Percentiles rank a stretch among this genome's conserved stretches.
phyloP scores from a whole-genome alignment of 2,113 vertebrate species.

The Pao palembangensis region DNA sequence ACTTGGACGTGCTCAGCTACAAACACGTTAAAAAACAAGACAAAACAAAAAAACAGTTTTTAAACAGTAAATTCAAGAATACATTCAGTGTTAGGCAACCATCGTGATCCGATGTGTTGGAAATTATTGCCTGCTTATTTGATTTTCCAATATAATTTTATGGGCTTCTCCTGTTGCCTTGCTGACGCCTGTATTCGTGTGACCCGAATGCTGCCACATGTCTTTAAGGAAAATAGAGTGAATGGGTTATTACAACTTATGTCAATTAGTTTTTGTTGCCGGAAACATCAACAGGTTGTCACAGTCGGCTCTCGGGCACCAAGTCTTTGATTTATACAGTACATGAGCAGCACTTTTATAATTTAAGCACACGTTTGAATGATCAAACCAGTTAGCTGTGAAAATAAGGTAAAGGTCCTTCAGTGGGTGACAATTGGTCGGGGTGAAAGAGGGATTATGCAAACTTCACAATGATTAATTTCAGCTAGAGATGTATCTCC shows the following conservation, averaged over 20 bases:
- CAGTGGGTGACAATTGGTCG: slow-evolving; percentile 57
- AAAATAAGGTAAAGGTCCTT: slow-evolving; percentile 65
- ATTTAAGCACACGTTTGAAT: slow-evolving; percentile 21
- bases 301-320: too few relatives aligned
- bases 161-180: too few relatives aligned
- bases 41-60: too few relatives aligned
- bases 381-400: slow-evolving; percentile 68
- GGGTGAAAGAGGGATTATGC: slow-evolving; percentile 60
- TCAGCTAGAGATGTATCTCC: slow-evolving; percentile 66
- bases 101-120: not conserved
- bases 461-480: slow-evolving; percentile 76
- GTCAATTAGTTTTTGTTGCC: too few relatives aligned
- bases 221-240: too few relatives aligned
- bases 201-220: too few relatives aligned
- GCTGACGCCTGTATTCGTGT: too few relatives aligned
- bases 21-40: not conserved
- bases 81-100: not conserved
- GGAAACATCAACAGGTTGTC: too few relatives aligned
- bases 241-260: too few relatives aligned
- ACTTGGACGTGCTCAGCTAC: not conserved
- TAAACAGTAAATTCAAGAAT: not conserved
- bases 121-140: not conserved
- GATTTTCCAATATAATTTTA: too few relatives aligned
- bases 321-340: too few relatives aligned
- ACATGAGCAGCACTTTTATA: too few relatives aligned